Percentiles rank a stretch among this genome's conserved stretches.
These are phyloP conservation scores for Acropternis orthonyx DNA, from an alignment of 2,797 vertebrate genomes.

Conservation along the genomic window DNA sequence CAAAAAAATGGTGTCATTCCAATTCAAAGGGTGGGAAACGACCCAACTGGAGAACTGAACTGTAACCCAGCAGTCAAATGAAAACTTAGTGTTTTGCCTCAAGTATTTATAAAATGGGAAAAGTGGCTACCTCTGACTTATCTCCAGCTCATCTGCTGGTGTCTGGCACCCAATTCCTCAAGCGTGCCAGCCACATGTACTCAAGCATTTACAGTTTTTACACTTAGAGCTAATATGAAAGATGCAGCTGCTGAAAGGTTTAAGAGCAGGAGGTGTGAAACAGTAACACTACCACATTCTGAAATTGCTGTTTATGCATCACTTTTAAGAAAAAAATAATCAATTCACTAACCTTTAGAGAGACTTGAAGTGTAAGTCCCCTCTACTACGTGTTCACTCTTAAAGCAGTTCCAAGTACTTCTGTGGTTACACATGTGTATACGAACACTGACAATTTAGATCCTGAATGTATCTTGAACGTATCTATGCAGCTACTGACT, in stretches of 20 bases:
- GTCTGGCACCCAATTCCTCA: background rate
- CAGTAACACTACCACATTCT: background rate
- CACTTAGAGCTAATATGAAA: background rate
- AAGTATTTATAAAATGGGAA: background rate
- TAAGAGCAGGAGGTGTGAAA: conserved; percentile 6
- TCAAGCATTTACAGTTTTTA: background rate
- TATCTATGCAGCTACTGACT: background rate
- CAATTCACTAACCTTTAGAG: background rate
- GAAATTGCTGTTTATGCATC: background rate
- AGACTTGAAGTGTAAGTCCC: background rate
- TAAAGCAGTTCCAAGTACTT: background rate
- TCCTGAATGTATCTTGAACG: background rate
- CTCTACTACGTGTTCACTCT: background rate
- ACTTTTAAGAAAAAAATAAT: background rate
- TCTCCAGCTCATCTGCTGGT: background rate
- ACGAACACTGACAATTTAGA: background rate
- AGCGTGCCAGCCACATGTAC: background rate
- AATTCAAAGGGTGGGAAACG: background rate
- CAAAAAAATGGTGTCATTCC: background rate
- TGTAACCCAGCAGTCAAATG: background rate
- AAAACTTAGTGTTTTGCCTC: background rate
- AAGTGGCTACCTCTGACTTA: background rate
- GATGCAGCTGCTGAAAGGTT: conserved; percentile 10
- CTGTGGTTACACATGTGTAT: background rate
- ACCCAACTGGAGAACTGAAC: background rate